Conservation (phyloP, 2,888 invertebrate genomes). For the Nomada hirtipes region DNA sequence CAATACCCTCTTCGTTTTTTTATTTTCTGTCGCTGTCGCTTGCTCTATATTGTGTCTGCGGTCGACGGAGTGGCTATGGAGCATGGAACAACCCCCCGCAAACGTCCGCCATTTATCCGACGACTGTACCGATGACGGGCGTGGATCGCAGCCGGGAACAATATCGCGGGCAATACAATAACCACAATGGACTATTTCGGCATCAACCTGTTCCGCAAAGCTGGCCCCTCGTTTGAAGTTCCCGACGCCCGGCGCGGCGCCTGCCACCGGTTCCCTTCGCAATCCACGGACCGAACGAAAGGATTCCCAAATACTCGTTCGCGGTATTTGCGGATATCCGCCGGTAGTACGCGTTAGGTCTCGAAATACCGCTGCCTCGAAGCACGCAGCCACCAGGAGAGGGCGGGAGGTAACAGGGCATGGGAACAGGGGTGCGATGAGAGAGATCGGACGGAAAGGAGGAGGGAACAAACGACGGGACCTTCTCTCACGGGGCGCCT, state of each 20-base stretch:
- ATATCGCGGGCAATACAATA: constrained; percentile 55
- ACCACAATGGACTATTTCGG: constrained; percentile 54
- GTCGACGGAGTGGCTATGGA: neutral
- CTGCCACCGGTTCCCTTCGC: constrained; percentile 3
- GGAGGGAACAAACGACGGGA: constrained; percentile 56
- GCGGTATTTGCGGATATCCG: constrained; percentile 72
- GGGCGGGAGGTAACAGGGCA: neutral
- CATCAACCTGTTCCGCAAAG: constrained; percentile 42
- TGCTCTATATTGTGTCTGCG: constrained; percentile 7
- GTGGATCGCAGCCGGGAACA: constrained; percentile 24
- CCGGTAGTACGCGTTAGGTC: constrained; percentile 42
- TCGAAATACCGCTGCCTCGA: constrained; percentile 57
- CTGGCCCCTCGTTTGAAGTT: constrained; percentile 62
- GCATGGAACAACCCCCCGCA: neutral
- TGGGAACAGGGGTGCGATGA: constrained; percentile 14
- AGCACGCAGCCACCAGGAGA: constrained; percentile 18
- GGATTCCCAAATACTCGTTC: constrained; percentile 60
- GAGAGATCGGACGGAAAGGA: constrained; percentile 9
- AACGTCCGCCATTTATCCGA: constrained; percentile 13
- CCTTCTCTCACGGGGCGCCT: constrained; percentile 64
- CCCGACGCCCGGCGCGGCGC: constrained; percentile 46
- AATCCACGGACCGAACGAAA: constrained; percentile 25
- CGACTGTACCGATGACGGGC: constrained; percentile 19
- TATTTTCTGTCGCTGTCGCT: neutral
- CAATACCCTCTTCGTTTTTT: neutral